These are phyloP conservation scores for Lota lota DNA, from an alignment of 2,113 vertebrate species.

Conservation along the genomic window DNA sequence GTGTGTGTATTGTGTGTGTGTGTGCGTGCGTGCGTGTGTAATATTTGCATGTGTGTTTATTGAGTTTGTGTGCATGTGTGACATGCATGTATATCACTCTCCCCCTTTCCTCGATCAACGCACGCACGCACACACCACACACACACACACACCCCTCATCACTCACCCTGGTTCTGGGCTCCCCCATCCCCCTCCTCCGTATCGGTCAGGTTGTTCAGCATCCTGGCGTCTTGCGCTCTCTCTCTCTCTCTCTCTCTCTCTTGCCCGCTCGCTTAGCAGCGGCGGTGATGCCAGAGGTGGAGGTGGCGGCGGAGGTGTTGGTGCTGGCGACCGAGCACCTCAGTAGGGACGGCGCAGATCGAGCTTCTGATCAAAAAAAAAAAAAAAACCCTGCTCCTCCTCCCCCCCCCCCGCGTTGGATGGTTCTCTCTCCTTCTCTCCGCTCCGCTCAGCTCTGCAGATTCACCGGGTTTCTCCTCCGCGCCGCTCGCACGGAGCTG, in stretches of 20 bases:
- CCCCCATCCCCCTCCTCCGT: slow-evolving; percentile 93
- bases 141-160: slow-evolving; percentile 62
- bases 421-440: no score
- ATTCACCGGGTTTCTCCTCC: slow-evolving; percentile 40
- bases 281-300: no score
- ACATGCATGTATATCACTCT: neutral
- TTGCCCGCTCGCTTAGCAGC: neutral
- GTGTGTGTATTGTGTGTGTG: no score
- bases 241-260: slow-evolving; percentile 7
- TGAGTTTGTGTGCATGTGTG: neutral
- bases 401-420: no score
- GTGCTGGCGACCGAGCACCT: slow-evolving; percentile 20
- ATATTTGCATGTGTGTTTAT: no score
- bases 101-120: neutral
- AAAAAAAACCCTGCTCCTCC: no score
- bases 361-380: slow-evolving; percentile 25
- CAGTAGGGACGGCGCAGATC: slow-evolving; percentile 58
- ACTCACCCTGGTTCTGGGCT: slow-evolving; percentile 89
- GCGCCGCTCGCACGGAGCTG: slow-evolving; percentile 17
- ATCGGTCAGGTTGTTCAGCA: slow-evolving; percentile 97
- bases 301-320: slow-evolving; percentile 1
- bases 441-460: no score
- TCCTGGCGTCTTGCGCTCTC: slow-evolving; percentile 68
- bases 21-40: no score
- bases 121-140: neutral